Conservation (phyloP, 2,113 vertebrate genomes). For the Gobio gobio region DNA sequence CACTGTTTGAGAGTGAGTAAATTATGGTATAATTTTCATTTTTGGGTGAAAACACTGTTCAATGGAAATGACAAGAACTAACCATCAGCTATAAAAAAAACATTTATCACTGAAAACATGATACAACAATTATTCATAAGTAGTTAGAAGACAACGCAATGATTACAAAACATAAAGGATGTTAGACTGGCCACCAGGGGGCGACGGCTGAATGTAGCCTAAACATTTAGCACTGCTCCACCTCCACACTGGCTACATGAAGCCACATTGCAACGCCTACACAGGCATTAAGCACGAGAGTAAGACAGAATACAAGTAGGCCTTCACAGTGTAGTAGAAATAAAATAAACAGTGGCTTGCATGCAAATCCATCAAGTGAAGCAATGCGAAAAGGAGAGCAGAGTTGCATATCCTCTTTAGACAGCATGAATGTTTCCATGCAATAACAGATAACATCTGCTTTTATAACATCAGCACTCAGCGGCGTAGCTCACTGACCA, state of each 20-base stretch:
- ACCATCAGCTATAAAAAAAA: neutral
- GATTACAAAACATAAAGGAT: neutral
- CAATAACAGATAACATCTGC: neutral
- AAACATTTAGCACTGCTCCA: slow-evolving; percentile 11
- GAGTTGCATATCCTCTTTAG: slow-evolving; percentile 32
- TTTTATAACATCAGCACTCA: neutral
- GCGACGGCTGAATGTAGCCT: slow-evolving; percentile 1
- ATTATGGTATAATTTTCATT: too few relatives aligned
- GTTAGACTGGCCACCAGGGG: slow-evolving; percentile 42
- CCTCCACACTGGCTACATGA: slow-evolving; percentile 41
- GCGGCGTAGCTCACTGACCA: neutral
- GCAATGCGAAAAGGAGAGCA: neutral
- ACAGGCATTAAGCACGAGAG: slow-evolving; percentile 10
- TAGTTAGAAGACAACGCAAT: neutral
- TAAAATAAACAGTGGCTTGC: slow-evolving; percentile 11
- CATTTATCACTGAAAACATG: too few relatives aligned
- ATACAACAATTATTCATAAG: neutral
- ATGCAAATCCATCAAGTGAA: slow-evolving; percentile 40
- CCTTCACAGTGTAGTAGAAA: neutral
- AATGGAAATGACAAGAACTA: neutral
- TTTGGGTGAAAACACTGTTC: neutral
- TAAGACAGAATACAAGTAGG: neutral
- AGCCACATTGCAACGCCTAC: slow-evolving; percentile 43
- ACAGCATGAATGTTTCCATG: too few relatives aligned
- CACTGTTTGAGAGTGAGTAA: too few relatives aligned